These are phyloP conservation scores for Mesaphorura yosii DNA, from an alignment of 1,140 invertebrate species.

Conservation along the genomic window DNA sequence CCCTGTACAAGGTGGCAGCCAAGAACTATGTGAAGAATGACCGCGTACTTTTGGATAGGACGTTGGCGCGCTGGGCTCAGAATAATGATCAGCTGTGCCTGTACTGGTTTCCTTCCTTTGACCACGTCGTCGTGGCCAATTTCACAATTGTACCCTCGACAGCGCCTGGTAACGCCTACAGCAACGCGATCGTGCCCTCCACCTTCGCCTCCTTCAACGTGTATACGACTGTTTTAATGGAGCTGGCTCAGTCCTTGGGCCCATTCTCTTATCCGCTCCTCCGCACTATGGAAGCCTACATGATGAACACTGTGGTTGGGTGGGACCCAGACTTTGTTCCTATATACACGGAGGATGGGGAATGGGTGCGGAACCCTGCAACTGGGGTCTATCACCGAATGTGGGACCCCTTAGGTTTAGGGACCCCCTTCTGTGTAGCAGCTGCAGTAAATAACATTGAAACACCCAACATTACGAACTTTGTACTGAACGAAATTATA, in stretches of 20 bases:
- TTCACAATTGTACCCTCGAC: not conserved
- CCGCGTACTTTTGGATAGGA: not conserved
- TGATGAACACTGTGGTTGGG: not conserved
- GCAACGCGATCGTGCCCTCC: not conserved
- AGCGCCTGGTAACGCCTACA: not conserved
- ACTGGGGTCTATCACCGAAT: not conserved
- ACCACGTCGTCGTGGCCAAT: not conserved
- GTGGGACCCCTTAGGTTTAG: too few species aligned
- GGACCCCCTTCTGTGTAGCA: too few species aligned
- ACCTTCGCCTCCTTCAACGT: not conserved
- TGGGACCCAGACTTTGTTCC: too few species aligned
- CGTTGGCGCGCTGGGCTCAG: not conserved
- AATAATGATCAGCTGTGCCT: not conserved
- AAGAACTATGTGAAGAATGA: too few species aligned
- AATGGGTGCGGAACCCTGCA: conserved; percentile 5
- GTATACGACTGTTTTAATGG: not conserved
- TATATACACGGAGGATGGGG: conserved; percentile 1
- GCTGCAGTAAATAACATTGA: too few species aligned
- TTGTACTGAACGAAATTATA: too few species aligned
- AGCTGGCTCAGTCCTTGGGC: not conserved
- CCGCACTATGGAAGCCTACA: not conserved
- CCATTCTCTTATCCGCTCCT: not conserved
- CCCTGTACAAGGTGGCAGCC: conserved; percentile 10
- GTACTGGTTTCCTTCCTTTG: not conserved
- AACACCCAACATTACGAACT: too few species aligned